Percentiles rank a stretch among this genome's conserved stretches.
These are phyloP conservation scores for Drosophila lacicola DNA, from an alignment of 2,888 invertebrate genomes.

Conservation along the genomic window DNA sequence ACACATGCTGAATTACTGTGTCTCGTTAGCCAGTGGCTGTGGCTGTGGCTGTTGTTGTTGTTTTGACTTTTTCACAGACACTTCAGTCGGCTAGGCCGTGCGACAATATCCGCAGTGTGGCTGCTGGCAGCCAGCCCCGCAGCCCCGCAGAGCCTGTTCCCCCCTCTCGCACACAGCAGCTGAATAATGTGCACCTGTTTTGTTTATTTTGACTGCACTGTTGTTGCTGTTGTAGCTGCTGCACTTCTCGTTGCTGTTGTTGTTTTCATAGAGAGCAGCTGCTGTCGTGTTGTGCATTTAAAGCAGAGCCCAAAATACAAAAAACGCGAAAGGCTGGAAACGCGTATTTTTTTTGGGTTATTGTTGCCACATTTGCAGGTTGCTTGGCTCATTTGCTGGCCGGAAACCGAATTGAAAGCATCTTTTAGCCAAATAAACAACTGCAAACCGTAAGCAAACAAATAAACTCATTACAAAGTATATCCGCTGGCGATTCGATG, in stretches of 20 bases:
- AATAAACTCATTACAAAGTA: constrained; percentile 72
- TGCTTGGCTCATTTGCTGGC: constrained; percentile 40
- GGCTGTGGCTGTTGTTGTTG: constrained; percentile 31
- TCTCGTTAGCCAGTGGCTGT: constrained; percentile 65
- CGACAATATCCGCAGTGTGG: constrained; percentile 58
- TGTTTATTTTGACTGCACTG: constrained; percentile 70
- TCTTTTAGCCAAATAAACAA: constrained; percentile 18
- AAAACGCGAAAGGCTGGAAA: constrained; percentile 23
- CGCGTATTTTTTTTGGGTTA: constrained; percentile 17
- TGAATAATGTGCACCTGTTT: constrained; percentile 75
- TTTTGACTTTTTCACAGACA: constrained; percentile 54
- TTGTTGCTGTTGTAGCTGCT: constrained; percentile 37
- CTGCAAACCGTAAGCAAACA: constrained; percentile 20
- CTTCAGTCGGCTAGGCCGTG: constrained; percentile 57
- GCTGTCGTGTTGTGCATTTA: constrained; percentile 65
- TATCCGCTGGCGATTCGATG: constrained; percentile 63
- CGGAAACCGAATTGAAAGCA: constrained; percentile 46
- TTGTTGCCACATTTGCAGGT: constrained; percentile 27
- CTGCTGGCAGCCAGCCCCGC: constrained; percentile 23
- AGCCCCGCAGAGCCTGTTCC: background rate
- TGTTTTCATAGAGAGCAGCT: constrained; percentile 43
- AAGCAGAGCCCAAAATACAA: constrained; percentile 36
- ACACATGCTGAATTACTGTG: constrained; percentile 49
- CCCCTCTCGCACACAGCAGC: constrained; percentile 8
- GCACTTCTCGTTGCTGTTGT: constrained; percentile 37